Conservation (phyloP, 2,113 vertebrate species). For the Microcebus lehilahytsara region DNA sequence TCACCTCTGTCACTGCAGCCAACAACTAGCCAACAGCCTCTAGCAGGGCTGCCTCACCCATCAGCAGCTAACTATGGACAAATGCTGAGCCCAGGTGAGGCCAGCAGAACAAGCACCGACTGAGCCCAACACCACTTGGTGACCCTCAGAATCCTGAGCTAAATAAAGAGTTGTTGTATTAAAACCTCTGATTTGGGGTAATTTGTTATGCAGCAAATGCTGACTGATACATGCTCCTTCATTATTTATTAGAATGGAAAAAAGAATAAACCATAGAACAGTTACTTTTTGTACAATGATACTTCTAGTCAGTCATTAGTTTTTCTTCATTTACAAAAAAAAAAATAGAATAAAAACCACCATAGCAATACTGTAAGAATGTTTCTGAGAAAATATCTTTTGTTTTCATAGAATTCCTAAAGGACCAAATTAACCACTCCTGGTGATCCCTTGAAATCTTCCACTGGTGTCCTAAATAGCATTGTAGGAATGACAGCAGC, state of each 20-base stretch:
- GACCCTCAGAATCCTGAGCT: neutral
- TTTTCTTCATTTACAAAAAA: neutral
- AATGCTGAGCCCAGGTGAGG: neutral
- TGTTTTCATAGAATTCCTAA: neutral
- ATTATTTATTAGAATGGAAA: neutral
- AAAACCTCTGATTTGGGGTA: neutral
- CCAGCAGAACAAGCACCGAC: neutral
- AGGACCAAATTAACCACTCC: neutral
- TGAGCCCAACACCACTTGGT: neutral
- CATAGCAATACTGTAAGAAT: neutral
- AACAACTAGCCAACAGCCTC: neutral
- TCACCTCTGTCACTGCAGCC: neutral
- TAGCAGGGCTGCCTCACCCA: neutral
- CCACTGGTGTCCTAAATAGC: neutral
- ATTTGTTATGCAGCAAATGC: neutral
- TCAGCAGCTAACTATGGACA: neutral
- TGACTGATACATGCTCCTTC: neutral
- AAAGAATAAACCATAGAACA: neutral
- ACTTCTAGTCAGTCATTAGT: neutral
- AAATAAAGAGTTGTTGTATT: neutral
- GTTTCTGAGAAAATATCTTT: neutral
- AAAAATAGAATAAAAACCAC: neutral
- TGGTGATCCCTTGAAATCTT: neutral
- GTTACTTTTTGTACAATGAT: neutral
- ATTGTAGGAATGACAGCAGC: neutral